Base-by-base conservation (phyloP, 92 coral and sea anemone genomes). In the Epizoanthus ramosus region DNA sequence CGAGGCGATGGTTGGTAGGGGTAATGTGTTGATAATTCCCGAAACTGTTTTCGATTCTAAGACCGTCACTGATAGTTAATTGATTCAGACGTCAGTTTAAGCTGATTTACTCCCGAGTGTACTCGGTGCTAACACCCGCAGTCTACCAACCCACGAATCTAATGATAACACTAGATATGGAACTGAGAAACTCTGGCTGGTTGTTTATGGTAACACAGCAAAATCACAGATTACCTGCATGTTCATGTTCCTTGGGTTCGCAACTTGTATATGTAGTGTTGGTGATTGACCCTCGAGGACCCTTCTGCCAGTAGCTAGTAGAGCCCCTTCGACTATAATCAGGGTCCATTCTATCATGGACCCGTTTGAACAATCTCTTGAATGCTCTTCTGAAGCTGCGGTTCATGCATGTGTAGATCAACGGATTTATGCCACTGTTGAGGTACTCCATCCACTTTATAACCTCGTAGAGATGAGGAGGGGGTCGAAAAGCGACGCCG, bases 381-480 rank as follows among this genome's bases (percentile, higher is more conserved):
- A 94, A 94, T 15, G 94, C 93, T 18, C 97, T 75, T 45, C 98
- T 74, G 83, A 87, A 94, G 6, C 87, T 85, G 45, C 94, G 91
- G 68, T 94, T 94, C 92, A 89, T 91, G 77, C 90, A 94, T 1
- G 98, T 90, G 84, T 94, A 94, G 60, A 94, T 94, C 57, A 94
- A 65, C 2, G 98, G 98, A 58, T 94, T 94, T 5, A 94, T 80
- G 67, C 94, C 87, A 12, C 97, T 93, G 86, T 94, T 94, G 43
- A 93, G 80, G 67, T 94, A 94, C 71, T 80, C 94, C 87, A 94
- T 85, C 97, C 97, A 94, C 43, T 94, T 94, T 63, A 90, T 80
- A 25, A 93, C 73, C 72, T 90, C 83, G 73, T 80, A 90, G 3
- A 90, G 72, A 23, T 68, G 93, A 17, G 80, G 81, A 9, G 89